These are phyloP conservation scores for Tetraodon nigroviridis DNA, from an alignment of 2,113 vertebrate genomes.

Conservation along the genomic window DNA sequence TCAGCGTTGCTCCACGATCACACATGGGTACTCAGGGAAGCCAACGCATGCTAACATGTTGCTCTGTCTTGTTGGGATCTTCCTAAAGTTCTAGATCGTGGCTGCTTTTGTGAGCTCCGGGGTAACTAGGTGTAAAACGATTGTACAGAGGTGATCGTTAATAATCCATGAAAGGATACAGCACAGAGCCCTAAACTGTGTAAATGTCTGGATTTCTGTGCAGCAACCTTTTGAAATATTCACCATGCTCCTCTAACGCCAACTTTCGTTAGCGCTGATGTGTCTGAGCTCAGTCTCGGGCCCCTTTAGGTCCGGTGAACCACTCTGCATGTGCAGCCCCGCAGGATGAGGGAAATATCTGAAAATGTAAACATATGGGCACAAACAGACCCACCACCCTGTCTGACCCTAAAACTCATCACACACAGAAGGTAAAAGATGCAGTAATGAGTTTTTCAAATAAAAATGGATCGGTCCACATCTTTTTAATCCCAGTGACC, in stretches of 20 bases:
- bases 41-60: constrained; percentile 32
- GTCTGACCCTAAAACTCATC: background rate
- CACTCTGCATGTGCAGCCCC: too few species aligned
- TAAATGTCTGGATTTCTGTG: constrained; percentile 44
- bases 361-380: background rate
- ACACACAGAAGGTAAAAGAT: background rate
- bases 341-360: background rate
- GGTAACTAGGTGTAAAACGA: constrained; percentile 46
- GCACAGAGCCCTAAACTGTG: constrained; percentile 53
- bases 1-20: constrained; percentile 6
- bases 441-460: too few species aligned
- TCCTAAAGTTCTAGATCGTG: constrained; percentile 18
- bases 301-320: background rate
- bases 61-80: constrained; percentile 27
- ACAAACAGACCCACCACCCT: background rate
- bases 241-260: constrained; percentile 39
- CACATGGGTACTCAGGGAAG: constrained; percentile 28
- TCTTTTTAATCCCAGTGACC: too few species aligned
- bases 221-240: constrained; percentile 61
- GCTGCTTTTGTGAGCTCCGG: constrained; percentile 34
- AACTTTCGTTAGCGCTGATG: constrained; percentile 38
- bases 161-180: constrained; percentile 64
- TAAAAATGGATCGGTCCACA: too few species aligned
- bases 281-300: constrained; percentile 19
- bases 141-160: constrained; percentile 58